These are phyloP conservation scores for Anas bahamensis DNA, from an alignment of 2,797 vertebrate species.

Conservation along the genomic window DNA sequence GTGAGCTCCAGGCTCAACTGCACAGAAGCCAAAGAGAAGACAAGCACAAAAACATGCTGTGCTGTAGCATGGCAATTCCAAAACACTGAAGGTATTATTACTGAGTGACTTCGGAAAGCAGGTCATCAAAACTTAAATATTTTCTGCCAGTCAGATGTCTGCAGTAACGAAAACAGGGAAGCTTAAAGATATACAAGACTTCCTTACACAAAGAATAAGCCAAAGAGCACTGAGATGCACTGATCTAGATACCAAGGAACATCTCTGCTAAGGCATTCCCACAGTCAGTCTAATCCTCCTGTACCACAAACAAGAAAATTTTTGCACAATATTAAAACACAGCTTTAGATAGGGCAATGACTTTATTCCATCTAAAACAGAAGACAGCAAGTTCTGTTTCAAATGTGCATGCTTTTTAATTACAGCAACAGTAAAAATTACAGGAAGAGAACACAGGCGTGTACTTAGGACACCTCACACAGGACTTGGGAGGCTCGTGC, in stretches of 20 bases:
- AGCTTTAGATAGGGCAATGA: neutral
- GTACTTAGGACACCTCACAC: neutral
- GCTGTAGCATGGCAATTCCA: neutral
- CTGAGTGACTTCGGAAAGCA: neutral
- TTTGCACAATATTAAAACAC: neutral
- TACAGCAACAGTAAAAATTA: neutral
- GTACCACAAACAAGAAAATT: too few relatives aligned
- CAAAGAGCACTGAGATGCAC: neutral
- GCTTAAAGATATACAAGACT: neutral
- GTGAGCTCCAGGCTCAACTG: neutral
- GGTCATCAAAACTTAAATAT: neutral
- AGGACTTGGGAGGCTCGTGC: neutral
- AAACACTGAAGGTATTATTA: neutral
- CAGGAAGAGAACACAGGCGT: neutral
- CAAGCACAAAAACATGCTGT: neutral
- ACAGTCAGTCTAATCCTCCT: neutral
- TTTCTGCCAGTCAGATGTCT: neutral
- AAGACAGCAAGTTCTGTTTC: neutral
- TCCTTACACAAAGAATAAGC: neutral
- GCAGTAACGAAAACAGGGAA: neutral
- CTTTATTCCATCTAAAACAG: neutral
- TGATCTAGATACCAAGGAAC: neutral
- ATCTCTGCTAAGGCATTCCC: neutral
- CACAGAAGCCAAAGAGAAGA: neutral
- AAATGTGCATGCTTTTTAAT: neutral